These are phyloP conservation scores for Scaptomyza graminum DNA, from an alignment of 1,140 invertebrate species.

Conservation along the genomic window DNA sequence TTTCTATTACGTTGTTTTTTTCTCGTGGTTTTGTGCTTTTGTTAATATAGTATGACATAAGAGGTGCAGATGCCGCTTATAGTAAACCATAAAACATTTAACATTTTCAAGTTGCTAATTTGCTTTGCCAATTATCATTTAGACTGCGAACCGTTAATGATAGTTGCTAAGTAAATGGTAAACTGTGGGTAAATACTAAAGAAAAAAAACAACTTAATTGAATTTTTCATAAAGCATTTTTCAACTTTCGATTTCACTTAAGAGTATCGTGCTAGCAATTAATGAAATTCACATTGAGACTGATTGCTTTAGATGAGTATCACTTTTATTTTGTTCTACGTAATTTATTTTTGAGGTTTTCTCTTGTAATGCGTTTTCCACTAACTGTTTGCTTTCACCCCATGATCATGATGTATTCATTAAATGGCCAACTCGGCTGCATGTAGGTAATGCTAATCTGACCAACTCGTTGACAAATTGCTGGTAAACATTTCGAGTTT, in stretches of 20 bases:
- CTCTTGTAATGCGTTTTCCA: conserved; percentile 7
- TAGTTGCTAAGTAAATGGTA: conserved; percentile 55
- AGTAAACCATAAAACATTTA: conserved; percentile 33
- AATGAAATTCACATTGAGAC: conserved; percentile 7
- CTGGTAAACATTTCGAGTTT: conserved; percentile 1
- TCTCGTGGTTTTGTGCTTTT: neutral
- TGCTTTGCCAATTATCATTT: conserved; percentile 53
- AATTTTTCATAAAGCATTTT: conserved; percentile 5
- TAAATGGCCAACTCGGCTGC: conserved; percentile 1
- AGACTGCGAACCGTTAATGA: conserved; percentile 23
- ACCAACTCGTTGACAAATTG: conserved; percentile 10
- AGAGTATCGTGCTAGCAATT: neutral
- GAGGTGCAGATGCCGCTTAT: conserved; percentile 35
- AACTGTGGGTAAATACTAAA: neutral
- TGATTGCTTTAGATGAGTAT: neutral
- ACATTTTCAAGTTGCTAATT: conserved; percentile 2
- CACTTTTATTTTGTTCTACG: conserved; percentile 1
- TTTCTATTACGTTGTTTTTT: conserved; percentile 17
- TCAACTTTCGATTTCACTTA: conserved; percentile 70
- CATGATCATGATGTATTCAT: conserved; percentile 18
- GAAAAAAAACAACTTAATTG: neutral
- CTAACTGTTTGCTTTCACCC: conserved; percentile 3
- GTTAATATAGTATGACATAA: conserved; percentile 63
- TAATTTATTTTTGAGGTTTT: conserved; percentile 9
- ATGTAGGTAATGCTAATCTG: conserved; percentile 6